Base-by-base conservation (phyloP, 2,797 vertebrate genomes). In the Coluber constrictor region DNA sequence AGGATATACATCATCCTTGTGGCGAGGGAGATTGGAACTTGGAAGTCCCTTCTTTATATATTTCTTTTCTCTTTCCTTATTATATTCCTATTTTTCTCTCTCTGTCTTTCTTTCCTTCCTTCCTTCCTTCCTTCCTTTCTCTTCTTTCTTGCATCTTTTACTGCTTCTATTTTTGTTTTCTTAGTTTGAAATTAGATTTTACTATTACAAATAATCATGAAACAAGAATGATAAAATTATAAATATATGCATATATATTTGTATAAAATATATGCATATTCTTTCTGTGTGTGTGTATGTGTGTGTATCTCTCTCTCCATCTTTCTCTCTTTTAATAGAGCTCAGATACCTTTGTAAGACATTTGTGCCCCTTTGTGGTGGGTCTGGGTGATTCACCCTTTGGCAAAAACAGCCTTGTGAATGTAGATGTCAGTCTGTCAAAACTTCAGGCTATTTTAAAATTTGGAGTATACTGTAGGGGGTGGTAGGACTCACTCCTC, bases 291-390 rank as follows among this genome's bases (percentile, higher is more conserved):
- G 5, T 59, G 2, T 59, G 20, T 8, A n/a, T 20, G 3, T 57
- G 5, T 59, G 20, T 60, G 5, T 60, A 20, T 60, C 59, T 60
- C 2, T 61, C 59, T 25, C 57, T 59, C 57, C 6, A 2, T 61
- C 59, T 60, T 25, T 29, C 61, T 12, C 63, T n/a, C 63, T 15
- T 13, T 66, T 13, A 5, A 13, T 66, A n/a, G 29, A 66, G 8
- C 37, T 86, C 57, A 18, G 43, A 51, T 32, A 8, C 12, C 57
- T 57, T 93, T 94, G 88, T 94, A 90, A 89, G 13, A 94, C 95
- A 94, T 95, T 95, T 95, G 95, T 94, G 61, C 86, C 90, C 94
- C 93, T 25, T 5, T 55, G 25, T 96, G 96, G 96, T 95, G 0
- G 91, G 91, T 93, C 94, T 13, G 56, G 15, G 16, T 57, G 15